Base-by-base conservation (phyloP, 2,113 vertebrate species). In the Psilopsiagon aymara region DNA sequence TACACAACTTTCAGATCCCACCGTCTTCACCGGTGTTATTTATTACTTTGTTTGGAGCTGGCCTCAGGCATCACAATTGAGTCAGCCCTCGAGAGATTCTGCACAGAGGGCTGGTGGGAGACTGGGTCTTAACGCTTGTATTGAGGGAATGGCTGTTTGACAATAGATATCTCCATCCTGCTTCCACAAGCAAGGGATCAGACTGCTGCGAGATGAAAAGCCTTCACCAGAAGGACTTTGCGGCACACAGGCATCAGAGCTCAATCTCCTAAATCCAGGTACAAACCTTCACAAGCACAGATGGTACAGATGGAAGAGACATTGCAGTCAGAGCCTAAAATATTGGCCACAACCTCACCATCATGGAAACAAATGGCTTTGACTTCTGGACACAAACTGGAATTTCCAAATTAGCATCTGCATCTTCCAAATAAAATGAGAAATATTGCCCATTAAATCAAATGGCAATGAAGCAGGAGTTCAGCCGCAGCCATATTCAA, bases 371-470 rank as follows among this genome's bases (percentile, higher is more conserved):
- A 79, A 96, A 68, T 13, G 51, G 43, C 63, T 63, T 80, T 31
- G 55, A 60, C 60, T 90, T 35, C 73, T 68, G 75, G 67, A 41
- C 35, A 27, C 84, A 85, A 77, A 82, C 23, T 60, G 46, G 46
- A 78, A 47, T 71, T 86, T 94, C 86, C 67, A 64, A 79, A 83
- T 75, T 37, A 86, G 66, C 69, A 55, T 94, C 91, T 90, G 83
- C 80, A 75, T 91, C 78, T 71, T 28, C 83, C 35, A 68, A 92
- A 92, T 76, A 84, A 95, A 95, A 79, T 11, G 55, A 62, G 82
- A 95, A n/a, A 81, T 96, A 95, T 67, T 79, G 71, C 41, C 75
- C 88, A 85, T 92, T 94, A 84, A 95, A 92, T 83, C 88, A 94
- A 90, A 69, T 2, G 39, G 53, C 77, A 73, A 69, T 33, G 62